Base-by-base conservation (phyloP, 2,113 vertebrate species). In the Aythya baeri region DNA sequence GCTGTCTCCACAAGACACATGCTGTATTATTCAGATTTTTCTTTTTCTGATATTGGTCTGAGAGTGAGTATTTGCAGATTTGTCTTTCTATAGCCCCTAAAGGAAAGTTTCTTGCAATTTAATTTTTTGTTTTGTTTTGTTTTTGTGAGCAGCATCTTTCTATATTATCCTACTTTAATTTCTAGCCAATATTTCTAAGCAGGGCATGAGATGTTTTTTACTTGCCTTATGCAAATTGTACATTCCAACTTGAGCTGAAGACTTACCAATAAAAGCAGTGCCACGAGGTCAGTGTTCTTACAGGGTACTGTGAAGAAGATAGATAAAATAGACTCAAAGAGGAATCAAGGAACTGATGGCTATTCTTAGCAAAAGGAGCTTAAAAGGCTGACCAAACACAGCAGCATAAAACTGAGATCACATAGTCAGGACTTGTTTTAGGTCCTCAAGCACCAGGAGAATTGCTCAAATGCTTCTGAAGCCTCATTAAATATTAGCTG, bases 61-160 rank as follows among this genome's bases (percentile, higher is more conserved):
- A 82, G 31, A 36, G 6, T 62, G 29, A 41, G 6, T 65, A 83
- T 89, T 93, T 70, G 21, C 62, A 27, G 10, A 52, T 93, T 91
- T 94, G 29, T 70, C 49, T 93, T 96, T 80, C 49, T 17, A 67
- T 36, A 6, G 23, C 29, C 31, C 49, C 52, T 16, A 59, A 29
- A 91, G 70, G 12, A 93, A 27, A 71, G 4, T 65, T 93, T 78
- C 58, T 44, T 88, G 68, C n/a, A 49, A 95, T 94, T 95, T 94
- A 74, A 73, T n/a, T 89, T 95, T 89, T 91, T 44, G 34, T 17
- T 44, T 18, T 46, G 7, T 18, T 18, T 46, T 46, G 61, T 3
- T 49, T 49, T 49, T 49, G 13, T n/a, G 55, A 88, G 46, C 55
- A 76, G 61, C 18, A 13, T 84, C 16, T 58, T 83, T 86, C 83